Percentiles rank a stretch among this genome's conserved stretches.
Evolutionary conservation across 1,140 invertebrate species (phyloP).

Genomic region (Drosophila burlai): DNA sequence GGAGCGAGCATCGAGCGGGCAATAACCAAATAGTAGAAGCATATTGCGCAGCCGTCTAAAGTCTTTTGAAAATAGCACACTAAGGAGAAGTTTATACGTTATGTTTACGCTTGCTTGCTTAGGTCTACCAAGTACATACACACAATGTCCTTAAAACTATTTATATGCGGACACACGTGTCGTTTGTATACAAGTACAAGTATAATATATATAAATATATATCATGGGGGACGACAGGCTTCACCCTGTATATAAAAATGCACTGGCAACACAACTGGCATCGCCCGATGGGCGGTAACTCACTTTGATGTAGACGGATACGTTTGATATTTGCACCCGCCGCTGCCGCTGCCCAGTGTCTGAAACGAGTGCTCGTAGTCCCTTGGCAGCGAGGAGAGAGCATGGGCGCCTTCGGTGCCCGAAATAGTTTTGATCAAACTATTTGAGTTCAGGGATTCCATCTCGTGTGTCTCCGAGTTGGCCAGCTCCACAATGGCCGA

Average conservation of each 20-base stretch:
- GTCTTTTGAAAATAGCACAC: conserved; percentile 76
- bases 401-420: conserved; percentile 69
- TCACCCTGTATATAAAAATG: conserved; percentile 66
- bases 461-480: conserved; percentile 85
- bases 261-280: conserved; percentile 40
- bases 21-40: conserved; percentile 56
- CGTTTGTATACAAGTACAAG: conserved; percentile 41
- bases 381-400: conserved; percentile 47
- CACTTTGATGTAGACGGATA: conserved; percentile 58
- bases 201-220: conserved; percentile 50
- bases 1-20: conserved; percentile 53
- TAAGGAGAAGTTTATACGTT: conserved; percentile 59
- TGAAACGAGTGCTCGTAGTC: conserved; percentile 81
- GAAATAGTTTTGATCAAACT: conserved; percentile 80
- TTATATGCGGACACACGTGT: conserved; percentile 43
- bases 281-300: conserved; percentile 41
- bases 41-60: conserved; percentile 73
- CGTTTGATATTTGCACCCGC: conserved; percentile 53
- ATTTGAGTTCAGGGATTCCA: conserved; percentile 85
- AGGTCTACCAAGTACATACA: conserved; percentile 44
- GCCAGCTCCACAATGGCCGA: conserved; percentile 81
- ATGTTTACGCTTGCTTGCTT: conserved; percentile 29
- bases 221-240: conserved; percentile 21
- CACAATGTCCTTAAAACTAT: conserved; percentile 33
- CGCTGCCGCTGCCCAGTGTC: conserved; percentile 42